Percentiles rank a stretch among this genome's conserved stretches.
These are phyloP conservation scores for Ochropacha duplaris DNA, from an alignment of 2,888 invertebrate species.

Conservation along the genomic window DNA sequence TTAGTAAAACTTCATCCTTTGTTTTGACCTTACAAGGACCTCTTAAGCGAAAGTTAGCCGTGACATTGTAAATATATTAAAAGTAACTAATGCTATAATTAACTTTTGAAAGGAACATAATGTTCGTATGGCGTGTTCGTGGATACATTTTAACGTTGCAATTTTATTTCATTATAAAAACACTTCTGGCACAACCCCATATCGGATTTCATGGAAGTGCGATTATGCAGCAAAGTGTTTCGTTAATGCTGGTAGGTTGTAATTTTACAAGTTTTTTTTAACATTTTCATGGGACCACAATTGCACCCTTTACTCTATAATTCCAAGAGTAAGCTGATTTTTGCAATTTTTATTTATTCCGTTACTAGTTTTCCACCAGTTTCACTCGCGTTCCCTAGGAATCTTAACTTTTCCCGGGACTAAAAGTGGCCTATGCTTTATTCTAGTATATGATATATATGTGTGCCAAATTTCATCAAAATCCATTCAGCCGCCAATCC, in stretches of 20 bases:
- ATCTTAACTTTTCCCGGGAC: too few species aligned
- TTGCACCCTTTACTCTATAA: not conserved
- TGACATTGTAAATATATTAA: conserved; percentile 8
- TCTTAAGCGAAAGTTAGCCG: conserved; percentile 18
- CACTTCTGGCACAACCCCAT: conserved; percentile 6
- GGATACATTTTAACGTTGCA: conserved; percentile 19
- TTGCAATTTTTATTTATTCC: not conserved
- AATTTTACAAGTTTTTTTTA: not conserved
- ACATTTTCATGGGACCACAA: not conserved
- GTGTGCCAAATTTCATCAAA: too few species aligned
- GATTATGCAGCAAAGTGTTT: conserved; percentile 24
- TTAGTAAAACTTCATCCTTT: conserved; percentile 22
- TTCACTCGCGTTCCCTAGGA: too few species aligned
- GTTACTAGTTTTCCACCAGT: not conserved
- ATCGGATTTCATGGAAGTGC: conserved; percentile 22
- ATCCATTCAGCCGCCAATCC: too few species aligned
- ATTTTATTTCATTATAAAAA: conserved; percentile 21
- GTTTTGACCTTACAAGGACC: conserved; percentile 21
- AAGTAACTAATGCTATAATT: not conserved
- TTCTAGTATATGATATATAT: too few species aligned
- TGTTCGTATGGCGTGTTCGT: conserved; percentile 26
- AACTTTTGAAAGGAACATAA: conserved; percentile 16
- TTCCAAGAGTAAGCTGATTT: not conserved
- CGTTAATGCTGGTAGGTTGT: not conserved
- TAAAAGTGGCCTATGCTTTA: too few species aligned